phyloP scores from a whole-genome alignment of 2,797 vertebrate species.

The Eulemur albifrons region DNA sequence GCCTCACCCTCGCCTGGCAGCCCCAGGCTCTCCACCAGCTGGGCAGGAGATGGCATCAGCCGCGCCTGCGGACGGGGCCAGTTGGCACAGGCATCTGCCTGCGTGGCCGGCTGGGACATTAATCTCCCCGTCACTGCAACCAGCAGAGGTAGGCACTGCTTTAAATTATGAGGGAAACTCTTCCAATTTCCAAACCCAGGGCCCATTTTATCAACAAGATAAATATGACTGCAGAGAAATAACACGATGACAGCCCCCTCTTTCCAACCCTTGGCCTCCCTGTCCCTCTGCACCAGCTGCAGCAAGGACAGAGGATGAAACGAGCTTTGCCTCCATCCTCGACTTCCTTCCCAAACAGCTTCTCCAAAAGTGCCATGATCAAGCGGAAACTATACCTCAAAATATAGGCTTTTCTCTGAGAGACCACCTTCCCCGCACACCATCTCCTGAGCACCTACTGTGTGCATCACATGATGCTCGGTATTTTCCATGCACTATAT shows the following conservation, averaged over 20 bases:
- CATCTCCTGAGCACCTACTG: background rate
- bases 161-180: constrained; percentile 80
- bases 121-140: constrained; percentile 76
- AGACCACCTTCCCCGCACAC: background rate
- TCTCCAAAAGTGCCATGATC: background rate
- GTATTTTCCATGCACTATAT: background rate
- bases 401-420: background rate
- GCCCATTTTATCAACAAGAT: constrained; percentile 78
- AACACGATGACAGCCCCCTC: constrained; percentile 36
- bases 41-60: constrained; percentile 67
- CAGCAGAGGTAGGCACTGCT: constrained; percentile 71
- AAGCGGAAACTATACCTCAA: background rate
- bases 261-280: background rate
- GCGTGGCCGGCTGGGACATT: constrained; percentile 74
- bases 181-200: constrained; percentile 74
- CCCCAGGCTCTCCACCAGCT: constrained; percentile 75
- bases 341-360: background rate
- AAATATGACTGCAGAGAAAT: constrained; percentile 75
- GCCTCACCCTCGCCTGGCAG: constrained; percentile 52
- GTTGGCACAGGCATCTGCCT: constrained; percentile 37
- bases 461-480: background rate
- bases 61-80: constrained; percentile 68
- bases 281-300: background rate
- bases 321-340: background rate
- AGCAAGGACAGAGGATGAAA: background rate